phyloP scores from a whole-genome alignment of 2,113 vertebrate genomes.

The Scophthalmus maximus region DNA sequence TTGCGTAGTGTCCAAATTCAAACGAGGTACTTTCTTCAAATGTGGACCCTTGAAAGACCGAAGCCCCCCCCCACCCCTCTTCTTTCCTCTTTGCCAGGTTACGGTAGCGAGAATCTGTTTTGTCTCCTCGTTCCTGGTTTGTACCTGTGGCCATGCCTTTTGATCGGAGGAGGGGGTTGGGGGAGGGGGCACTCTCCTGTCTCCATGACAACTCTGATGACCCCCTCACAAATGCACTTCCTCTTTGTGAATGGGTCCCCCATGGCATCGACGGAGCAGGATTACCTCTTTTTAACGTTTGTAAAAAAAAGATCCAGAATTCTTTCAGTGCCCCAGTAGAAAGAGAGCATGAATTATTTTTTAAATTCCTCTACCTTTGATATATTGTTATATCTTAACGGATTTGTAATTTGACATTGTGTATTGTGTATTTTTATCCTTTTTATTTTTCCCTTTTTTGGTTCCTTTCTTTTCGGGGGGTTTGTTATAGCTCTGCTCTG shows the following conservation, averaged over 20 bases:
- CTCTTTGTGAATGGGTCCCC: constrained; percentile 69
- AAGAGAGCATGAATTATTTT: constrained; percentile 81
- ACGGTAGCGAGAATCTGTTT: constrained; percentile 42
- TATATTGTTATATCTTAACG: constrained; percentile 80
- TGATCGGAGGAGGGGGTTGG: neutral
- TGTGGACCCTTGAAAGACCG: constrained; percentile 65
- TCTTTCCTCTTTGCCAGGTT: constrained; percentile 32
- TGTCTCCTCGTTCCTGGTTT: constrained; percentile 60
- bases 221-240: constrained; percentile 69
- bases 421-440: constrained; percentile 82
- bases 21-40: constrained; percentile 87
- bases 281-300: constrained; percentile 83
- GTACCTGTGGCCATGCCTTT: constrained; percentile 63
- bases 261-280: constrained; percentile 65
- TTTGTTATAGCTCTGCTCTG: constrained; percentile 78
- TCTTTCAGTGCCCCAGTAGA: constrained; percentile 77
- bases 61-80: constrained; percentile 4
- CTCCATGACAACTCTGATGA: constrained; percentile 62
- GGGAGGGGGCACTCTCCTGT: constrained; percentile 47
- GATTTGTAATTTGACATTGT: constrained; percentile 85
- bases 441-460: constrained; percentile 32
- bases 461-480: constrained; percentile 51
- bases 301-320: constrained; percentile 65
- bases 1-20: constrained; percentile 71
- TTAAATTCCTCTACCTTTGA: constrained; percentile 82